Conservation (phyloP, 2,888 invertebrate species). For the Himalopsyche japonica region DNA sequence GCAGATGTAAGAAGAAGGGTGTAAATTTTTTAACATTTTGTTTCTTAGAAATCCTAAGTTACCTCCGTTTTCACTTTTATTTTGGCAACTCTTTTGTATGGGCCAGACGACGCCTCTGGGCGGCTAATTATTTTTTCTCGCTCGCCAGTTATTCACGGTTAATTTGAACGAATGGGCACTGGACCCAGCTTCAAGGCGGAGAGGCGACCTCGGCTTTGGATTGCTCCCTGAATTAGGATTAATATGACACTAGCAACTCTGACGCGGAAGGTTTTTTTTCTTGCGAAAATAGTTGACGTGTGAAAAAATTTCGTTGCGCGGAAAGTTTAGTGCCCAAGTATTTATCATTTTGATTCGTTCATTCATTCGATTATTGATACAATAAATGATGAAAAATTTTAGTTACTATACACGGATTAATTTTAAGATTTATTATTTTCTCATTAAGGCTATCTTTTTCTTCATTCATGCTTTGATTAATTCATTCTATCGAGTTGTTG, state of each 20-base stretch:
- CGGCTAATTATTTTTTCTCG: constrained; percentile 18
- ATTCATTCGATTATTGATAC: too few species aligned
- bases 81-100: background rate
- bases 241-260: constrained; percentile 25
- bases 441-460: too few species aligned
- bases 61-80: background rate
- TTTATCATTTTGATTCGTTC: background rate
- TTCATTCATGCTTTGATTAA: too few species aligned
- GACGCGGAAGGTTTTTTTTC: background rate
- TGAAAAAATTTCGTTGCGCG: background rate
- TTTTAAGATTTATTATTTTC: too few species aligned
- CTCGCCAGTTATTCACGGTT: constrained; percentile 30
- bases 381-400: too few species aligned
- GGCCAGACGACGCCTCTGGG: background rate
- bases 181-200: background rate
- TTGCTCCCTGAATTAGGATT: constrained; percentile 36
- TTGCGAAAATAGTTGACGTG: background rate
- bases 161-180: constrained; percentile 38
- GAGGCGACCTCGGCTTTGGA: background rate
- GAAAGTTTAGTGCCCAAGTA: background rate
- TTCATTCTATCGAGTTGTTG: too few species aligned
- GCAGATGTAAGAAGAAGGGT: too few species aligned
- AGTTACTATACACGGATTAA: too few species aligned
- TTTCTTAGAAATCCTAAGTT: too few species aligned
- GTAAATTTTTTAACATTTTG: too few species aligned